Percentiles rank a stretch among this genome's conserved stretches.
phyloP scores from a whole-genome alignment of 2,888 invertebrate species.

The Malthinus seriepunctatus region DNA sequence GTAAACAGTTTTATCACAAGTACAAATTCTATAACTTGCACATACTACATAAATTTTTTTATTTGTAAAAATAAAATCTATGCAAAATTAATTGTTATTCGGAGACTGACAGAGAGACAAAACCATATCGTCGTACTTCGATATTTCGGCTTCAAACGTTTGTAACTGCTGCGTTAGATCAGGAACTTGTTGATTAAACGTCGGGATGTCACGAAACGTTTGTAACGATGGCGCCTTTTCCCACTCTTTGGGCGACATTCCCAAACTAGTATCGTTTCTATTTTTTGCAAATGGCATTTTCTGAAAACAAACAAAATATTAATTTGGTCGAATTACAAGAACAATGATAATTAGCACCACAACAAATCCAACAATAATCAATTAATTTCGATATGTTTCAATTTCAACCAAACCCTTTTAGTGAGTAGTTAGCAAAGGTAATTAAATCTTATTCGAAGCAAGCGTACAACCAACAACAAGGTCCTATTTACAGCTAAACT shows the following conservation, averaged over 20 bases:
- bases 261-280: slow-evolving; percentile 73
- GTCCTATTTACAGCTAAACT: too few relatives aligned
- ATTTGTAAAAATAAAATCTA: slow-evolving; percentile 10
- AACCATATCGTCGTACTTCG: slow-evolving; percentile 77
- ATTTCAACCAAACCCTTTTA: too few relatives aligned
- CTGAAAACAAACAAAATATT: slow-evolving; percentile 56
- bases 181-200: slow-evolving; percentile 59
- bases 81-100: slow-evolving; percentile 53
- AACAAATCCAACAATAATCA: too few relatives aligned
- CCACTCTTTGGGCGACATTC: slow-evolving; percentile 79
- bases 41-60: slow-evolving; percentile 25
- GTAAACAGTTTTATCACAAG: slow-evolving; percentile 24
- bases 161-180: slow-evolving; percentile 73
- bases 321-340: neutral
- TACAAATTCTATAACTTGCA: slow-evolving; percentile 29
- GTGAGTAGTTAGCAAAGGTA: too few relatives aligned
- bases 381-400: too few relatives aligned
- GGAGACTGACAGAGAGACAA: slow-evolving; percentile 70
- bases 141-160: slow-evolving; percentile 73
- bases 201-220: slow-evolving; percentile 53
- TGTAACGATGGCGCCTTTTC: slow-evolving; percentile 63
- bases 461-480: too few relatives aligned
- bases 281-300: slow-evolving; percentile 80
- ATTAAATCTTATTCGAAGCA: too few relatives aligned
- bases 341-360: too few relatives aligned